phyloP scores from a whole-genome alignment of 2,888 invertebrate species.

The Bursaphelenchus okinawaensis region DNA sequence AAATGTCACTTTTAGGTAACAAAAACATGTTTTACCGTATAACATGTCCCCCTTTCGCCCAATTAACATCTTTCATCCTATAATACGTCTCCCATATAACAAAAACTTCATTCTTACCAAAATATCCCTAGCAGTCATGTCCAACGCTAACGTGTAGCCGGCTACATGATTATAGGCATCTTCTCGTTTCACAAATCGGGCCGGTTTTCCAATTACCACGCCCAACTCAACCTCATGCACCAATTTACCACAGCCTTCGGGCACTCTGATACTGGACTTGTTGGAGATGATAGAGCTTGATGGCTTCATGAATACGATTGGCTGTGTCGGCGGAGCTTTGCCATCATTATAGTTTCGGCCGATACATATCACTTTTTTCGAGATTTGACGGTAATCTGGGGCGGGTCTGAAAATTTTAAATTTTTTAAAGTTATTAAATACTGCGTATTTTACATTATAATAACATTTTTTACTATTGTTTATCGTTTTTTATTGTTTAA shows the following conservation, averaged over 20 bases:
- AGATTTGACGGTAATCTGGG: slow-evolving; percentile 21
- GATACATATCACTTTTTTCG: slow-evolving; percentile 48
- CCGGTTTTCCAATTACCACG: slow-evolving; percentile 67
- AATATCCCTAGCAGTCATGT: slow-evolving; percentile 68
- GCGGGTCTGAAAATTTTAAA: not conserved
- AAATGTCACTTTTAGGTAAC: too few relatives aligned
- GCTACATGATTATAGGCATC: slow-evolving; percentile 41
- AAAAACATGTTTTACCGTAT: too few relatives aligned
- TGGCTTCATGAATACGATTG: slow-evolving; percentile 69
- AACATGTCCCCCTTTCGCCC: too few relatives aligned
- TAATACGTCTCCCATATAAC: too few relatives aligned
- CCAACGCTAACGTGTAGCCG: slow-evolving; percentile 64
- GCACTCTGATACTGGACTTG: slow-evolving; percentile 63
- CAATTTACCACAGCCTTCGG: slow-evolving; percentile 66
- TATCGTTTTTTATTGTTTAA: too few relatives aligned
- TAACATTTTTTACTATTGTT: not conserved
- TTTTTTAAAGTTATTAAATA: too few relatives aligned
- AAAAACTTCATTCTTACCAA: too few relatives aligned
- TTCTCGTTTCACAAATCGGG: slow-evolving; percentile 49
- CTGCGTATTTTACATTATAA: not conserved
- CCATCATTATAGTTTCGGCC: slow-evolving; percentile 61
- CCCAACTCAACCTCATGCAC: slow-evolving; percentile 75
- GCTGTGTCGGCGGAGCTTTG: slow-evolving; percentile 66
- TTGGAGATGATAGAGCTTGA: slow-evolving; percentile 40
- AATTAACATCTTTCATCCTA: too few relatives aligned